Base-by-base conservation (phyloP, 2,888 invertebrate genomes). In the Cantharis lateralis region DNA sequence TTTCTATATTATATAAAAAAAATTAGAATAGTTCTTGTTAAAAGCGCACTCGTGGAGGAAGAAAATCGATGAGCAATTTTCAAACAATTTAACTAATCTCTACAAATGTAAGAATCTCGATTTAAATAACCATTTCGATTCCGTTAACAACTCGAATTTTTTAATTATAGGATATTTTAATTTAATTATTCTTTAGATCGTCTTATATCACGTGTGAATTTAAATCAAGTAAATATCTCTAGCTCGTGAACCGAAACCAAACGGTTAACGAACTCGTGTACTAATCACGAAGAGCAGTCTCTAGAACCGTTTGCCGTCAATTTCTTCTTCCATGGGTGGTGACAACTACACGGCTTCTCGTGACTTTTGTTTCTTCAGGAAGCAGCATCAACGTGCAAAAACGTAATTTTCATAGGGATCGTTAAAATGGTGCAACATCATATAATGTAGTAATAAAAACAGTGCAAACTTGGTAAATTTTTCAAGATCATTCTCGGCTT, bases 151-250 rank as follows among this genome's bases (percentile, higher is more conserved):
- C 16, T 64, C n/a, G 9, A 18, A 18, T 66, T 66, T 66, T 24
- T 13, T 66, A 66, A 24, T 18, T 66, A 66, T 66, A 18, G 15
- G 24, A n/a, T 66, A 66, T 66, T 66, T 66, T 18, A 24, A 66
- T 66, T 66, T 18, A 66, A 18, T 24, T 66, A 24, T n/a, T n/a
- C 24, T 24, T 66, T 24, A 20, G 24, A 66, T 66, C 24, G 15
- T 18, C 20, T 66, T 26, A 32, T 26, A 61, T 75, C 61, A 75
- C 75, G 70, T 75, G 75, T 68, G 71, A 75, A 75, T 71, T 75
- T 71, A 75, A 75, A 75, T 68, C 75, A 71, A 71, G 75, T 75
- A 75, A 75, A 71, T 75, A 71, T 75, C 75, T 75, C 75, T 71
- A 75, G 75, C 71, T 71, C 75, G 71, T 75, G 75, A 75, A 75